phyloP scores from a whole-genome alignment of 2,888 invertebrate species.

The Lycia hirtaria region DNA sequence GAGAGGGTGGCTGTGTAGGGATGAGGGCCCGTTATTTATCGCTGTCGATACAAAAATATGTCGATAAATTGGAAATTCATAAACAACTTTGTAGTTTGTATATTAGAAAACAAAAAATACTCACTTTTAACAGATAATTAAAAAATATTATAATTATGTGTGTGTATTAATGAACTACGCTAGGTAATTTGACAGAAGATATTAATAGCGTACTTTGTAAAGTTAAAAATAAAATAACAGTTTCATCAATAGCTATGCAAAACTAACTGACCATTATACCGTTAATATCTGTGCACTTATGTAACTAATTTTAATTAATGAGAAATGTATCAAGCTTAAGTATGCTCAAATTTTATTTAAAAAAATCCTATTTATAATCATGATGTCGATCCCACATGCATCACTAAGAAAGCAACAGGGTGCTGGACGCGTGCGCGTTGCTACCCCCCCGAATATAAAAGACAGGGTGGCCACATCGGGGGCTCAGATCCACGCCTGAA shows the following conservation, averaged over 20 bases:
- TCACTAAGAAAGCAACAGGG: constrained; percentile 82
- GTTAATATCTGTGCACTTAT: too few relatives aligned
- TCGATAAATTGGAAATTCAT: not conserved
- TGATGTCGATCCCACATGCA: constrained; percentile 50
- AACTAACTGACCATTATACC: too few relatives aligned
- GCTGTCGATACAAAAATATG: constrained; percentile 38
- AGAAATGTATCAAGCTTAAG: too few relatives aligned
- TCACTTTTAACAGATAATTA: not conserved
- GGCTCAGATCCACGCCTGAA: constrained; percentile 69
- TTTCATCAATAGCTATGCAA: too few relatives aligned
- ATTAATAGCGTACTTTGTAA: too few relatives aligned
- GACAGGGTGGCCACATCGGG: constrained; percentile 58
- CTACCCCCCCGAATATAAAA: constrained; percentile 71
- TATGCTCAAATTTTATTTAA: too few relatives aligned
- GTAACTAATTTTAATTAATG: too few relatives aligned
- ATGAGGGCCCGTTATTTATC: constrained; percentile 43
- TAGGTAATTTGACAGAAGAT: too few relatives aligned
- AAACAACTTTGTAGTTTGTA: not conserved
- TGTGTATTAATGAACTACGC: too few relatives aligned
- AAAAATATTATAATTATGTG: too few relatives aligned
- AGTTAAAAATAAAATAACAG: too few relatives aligned
- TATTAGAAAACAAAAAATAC: not conserved
- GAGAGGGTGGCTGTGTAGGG: constrained; percentile 64
- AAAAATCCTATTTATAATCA: constrained; percentile 33
- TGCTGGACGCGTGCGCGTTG: constrained; percentile 82